Conservation (phyloP, 2,113 vertebrate genomes). For the Cephalopholis sonnerati region DNA sequence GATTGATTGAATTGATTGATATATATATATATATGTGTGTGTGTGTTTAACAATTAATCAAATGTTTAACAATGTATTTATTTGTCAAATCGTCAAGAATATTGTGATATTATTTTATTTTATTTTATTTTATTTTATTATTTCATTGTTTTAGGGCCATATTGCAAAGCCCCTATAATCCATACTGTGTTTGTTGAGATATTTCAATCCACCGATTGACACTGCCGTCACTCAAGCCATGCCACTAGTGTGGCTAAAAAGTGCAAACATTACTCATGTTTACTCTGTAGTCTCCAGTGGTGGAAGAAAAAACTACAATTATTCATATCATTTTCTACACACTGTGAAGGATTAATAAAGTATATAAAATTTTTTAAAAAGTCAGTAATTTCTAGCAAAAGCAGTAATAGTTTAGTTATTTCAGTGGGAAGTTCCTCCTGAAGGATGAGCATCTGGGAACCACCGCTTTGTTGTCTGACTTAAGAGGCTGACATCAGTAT, state of each 20-base stretch:
- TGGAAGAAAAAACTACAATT: not conserved
- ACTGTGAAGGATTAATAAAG: too few species aligned
- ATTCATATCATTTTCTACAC: not conserved
- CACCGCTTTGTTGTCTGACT: conserved; percentile 3
- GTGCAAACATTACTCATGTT: not conserved
- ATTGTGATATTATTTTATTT: too few species aligned
- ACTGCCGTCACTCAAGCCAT: not conserved
- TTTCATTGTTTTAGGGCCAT: too few species aligned
- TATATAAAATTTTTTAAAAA: too few species aligned
- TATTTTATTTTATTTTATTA: too few species aligned
- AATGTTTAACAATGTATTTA: too few species aligned
- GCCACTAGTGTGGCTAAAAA: not conserved
- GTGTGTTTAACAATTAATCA: too few species aligned
- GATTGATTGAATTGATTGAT: too few species aligned
- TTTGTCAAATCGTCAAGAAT: too few species aligned
- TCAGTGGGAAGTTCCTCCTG: not conserved
- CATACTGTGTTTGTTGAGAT: not conserved
- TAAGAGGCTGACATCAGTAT: not conserved
- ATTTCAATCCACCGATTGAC: not conserved
- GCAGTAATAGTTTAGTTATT: not conserved
- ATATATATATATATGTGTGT: too few species aligned
- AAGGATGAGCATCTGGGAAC: not conserved
- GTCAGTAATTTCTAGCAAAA: not conserved
- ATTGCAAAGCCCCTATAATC: too few species aligned
- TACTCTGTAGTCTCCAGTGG: not conserved